phyloP scores from a whole-genome alignment of 1,140 invertebrate species.

The Nebria ingens region DNA sequence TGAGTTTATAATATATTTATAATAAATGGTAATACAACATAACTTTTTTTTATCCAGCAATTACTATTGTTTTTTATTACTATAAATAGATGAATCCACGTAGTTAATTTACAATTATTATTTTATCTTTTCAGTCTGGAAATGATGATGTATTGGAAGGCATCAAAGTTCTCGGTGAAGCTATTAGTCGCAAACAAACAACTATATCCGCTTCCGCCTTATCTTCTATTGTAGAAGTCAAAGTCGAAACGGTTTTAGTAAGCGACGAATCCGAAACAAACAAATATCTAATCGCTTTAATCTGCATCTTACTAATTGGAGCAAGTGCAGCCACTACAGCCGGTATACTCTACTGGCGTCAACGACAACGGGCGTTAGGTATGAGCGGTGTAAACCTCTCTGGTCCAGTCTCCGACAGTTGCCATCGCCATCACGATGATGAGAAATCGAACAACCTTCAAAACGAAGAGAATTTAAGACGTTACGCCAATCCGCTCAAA shows the following conservation, averaged over 20 bases:
- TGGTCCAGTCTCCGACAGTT: constrained; percentile 43
- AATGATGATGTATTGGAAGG: constrained; percentile 48
- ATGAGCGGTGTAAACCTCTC: constrained; percentile 42
- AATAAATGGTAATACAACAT: neutral
- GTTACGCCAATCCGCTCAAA: constrained; percentile 51
- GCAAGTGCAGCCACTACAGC: constrained; percentile 36
- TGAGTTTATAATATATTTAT: constrained; percentile 37
- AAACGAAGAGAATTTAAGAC: constrained; percentile 78
- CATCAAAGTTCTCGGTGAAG: constrained; percentile 54
- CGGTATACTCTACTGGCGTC: constrained; percentile 39
- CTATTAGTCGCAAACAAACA: constrained; percentile 53
- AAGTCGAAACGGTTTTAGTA: constrained; percentile 59
- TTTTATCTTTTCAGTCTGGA: constrained; percentile 38
- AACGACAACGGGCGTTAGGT: constrained; percentile 41
- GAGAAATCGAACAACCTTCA: constrained; percentile 83
- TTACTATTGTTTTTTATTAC: constrained; percentile 4
- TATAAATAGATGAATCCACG: constrained; percentile 8
- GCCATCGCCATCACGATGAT: constrained; percentile 59
- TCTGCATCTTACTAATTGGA: constrained; percentile 43
- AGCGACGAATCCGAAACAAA: constrained; percentile 43
- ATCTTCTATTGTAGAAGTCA: constrained; percentile 68
- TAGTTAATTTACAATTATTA: too few relatives aligned
- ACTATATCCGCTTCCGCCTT: constrained; percentile 52
- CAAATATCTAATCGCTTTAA: constrained; percentile 36
- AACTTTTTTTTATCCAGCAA: neutral